Conservation (phyloP, 2,888 invertebrate genomes). For the Philonicus albiceps region DNA sequence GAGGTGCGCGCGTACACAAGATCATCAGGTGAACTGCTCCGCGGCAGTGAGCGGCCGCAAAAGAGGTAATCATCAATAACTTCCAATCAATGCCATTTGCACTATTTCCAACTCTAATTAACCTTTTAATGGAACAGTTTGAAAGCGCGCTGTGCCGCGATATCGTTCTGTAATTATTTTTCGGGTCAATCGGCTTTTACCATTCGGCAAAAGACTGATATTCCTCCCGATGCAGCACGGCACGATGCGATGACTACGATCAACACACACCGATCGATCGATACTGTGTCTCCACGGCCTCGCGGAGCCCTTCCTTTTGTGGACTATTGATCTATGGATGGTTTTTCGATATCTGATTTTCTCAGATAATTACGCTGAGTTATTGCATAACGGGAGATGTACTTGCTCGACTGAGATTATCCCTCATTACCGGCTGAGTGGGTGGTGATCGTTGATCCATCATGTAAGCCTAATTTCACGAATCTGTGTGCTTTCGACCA, state of each 20-base stretch:
- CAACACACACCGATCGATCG: neutral
- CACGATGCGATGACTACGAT: neutral
- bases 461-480: neutral
- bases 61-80: constrained; percentile 27
- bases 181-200: constrained; percentile 40
- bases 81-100: constrained; percentile 37
- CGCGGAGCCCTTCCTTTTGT: neutral
- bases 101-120: constrained; percentile 47
- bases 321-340: constrained; percentile 21
- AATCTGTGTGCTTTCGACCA: neutral
- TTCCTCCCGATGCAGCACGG: neutral
- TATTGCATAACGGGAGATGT: constrained; percentile 39
- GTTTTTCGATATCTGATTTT: constrained; percentile 36
- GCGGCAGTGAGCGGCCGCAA: neutral
- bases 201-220: neutral
- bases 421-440: neutral
- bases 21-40: neutral
- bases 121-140: constrained; percentile 42
- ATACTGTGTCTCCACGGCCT: neutral
- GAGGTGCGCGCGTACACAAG: neutral
- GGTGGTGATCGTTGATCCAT: constrained; percentile 26
- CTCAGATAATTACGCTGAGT: constrained; percentile 33
- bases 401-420: constrained; percentile 16
- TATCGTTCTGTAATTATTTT: constrained; percentile 42
- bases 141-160: neutral